Base-by-base conservation (phyloP, 2,888 invertebrate genomes). In the Cylindroiulus punctatus region DNA sequence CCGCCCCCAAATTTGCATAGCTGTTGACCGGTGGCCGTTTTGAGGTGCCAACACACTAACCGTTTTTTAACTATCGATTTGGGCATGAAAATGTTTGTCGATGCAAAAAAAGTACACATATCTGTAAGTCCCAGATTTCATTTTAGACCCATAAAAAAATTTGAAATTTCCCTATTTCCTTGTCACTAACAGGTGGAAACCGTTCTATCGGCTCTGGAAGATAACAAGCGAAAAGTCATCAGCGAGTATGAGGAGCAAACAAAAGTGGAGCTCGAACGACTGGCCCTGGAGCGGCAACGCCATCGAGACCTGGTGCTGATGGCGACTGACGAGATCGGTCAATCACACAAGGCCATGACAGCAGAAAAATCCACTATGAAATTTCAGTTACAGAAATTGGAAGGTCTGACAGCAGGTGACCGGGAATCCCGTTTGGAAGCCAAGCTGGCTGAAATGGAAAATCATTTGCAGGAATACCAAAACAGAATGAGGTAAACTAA, bases 401-500 rank as follows among this genome's bases (percentile, higher is more conserved):
- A 30, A 81, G 17, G 0, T 4, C 19, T 4, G 17, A 19, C 8
- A 26, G 81, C 26, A 14, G 30, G 30, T 8, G 19, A 14, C n/a
- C 0, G 19, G 5, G 17, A 19, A 8, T 81, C 81, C 4, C 36
- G 40, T 22, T 84, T 84, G n/a, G 84, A 84, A 84, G 84, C 42
- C 30, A 84, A 84, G 44, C 42, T 84, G 12, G 22, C 47, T 7
- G n/a, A 44, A 30, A 44, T 84, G 44, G 84, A 84, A 52, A 14
- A 26, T 22, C 44, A 44, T 26, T 47, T 84, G 52, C 22, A 26
- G 12, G 26, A 47, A 2, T 84, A 84, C 44, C 84, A 84, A 84
- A 47, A 47, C 14, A n/a, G 84, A 84, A 84, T 84, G 3, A 44
- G 42, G 84, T 84, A 84, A 84, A 8, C 7, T 7, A 22, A 8